These are phyloP conservation scores for Philopotamus ludificatus DNA, from an alignment of 1,140 invertebrate genomes.

Conservation along the genomic window DNA sequence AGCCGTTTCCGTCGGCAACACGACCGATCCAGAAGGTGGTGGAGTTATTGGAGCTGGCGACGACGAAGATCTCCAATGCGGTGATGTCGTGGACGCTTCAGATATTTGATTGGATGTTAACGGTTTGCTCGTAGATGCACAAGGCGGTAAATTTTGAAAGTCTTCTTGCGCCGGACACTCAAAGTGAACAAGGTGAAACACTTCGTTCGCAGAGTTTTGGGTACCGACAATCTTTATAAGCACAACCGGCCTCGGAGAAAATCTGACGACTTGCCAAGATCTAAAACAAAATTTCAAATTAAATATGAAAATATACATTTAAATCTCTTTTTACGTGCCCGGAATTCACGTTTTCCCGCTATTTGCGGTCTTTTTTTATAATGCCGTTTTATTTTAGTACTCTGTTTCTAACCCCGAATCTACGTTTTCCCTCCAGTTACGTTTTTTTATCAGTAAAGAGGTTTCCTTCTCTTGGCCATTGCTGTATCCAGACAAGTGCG, in stretches of 20 bases:
- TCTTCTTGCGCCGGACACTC: conserved; percentile 84
- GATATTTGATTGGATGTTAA: conserved; percentile 29
- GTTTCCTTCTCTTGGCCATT: too few relatives aligned
- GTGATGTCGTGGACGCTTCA: conserved; percentile 16
- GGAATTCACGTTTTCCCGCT: too few relatives aligned
- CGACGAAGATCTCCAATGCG: conserved; percentile 12
- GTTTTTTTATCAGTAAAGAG: too few relatives aligned
- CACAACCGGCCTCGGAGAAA: conserved; percentile 80
- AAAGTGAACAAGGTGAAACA: conserved; percentile 97
- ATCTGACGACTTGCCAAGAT: conserved; percentile 91
- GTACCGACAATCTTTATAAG: conserved; percentile 95
- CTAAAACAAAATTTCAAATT: conserved; percentile 50
- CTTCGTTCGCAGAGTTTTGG: conserved; percentile 96
- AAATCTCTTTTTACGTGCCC: too few relatives aligned
- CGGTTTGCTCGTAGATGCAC: background rate
- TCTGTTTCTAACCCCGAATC: too few relatives aligned
- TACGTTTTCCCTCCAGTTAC: too few relatives aligned
- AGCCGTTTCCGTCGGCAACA: conserved; percentile 56
- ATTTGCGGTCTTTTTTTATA: too few relatives aligned
- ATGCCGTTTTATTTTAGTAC: too few relatives aligned
- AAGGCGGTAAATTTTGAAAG: conserved; percentile 43
- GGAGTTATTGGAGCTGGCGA: conserved; percentile 16
- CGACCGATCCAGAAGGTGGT: conserved; percentile 37
- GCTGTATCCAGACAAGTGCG: too few relatives aligned
- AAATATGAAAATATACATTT: conserved; percentile 2